Conservation (phyloP, 2,113 vertebrate genomes). For the Carassius auratus region DNA sequence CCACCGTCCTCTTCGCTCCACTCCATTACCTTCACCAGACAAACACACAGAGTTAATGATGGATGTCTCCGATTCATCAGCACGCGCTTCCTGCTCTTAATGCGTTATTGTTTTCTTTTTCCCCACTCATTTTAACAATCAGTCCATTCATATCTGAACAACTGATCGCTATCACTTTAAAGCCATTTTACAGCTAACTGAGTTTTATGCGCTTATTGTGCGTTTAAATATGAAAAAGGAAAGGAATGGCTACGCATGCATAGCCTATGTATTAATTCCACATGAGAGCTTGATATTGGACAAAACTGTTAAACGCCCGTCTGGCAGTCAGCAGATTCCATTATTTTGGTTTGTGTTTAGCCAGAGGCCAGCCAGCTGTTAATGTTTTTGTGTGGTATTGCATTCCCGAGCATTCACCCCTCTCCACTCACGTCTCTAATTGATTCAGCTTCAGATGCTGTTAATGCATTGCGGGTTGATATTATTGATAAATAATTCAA, state of each 20-base stretch:
- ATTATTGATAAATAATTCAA: slow-evolving; percentile 3
- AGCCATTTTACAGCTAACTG: slow-evolving; percentile 31
- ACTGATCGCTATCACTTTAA: neutral
- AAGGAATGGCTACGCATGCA: slow-evolving; percentile 19
- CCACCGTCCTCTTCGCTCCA: slow-evolving; percentile 57
- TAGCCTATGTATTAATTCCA: slow-evolving; percentile 39
- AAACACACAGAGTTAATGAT: slow-evolving; percentile 61
- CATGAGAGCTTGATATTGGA: slow-evolving; percentile 31
- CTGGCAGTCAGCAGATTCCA: slow-evolving; percentile 45
- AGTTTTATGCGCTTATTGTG: slow-evolving; percentile 28
- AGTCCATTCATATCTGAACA: slow-evolving; percentile 3
- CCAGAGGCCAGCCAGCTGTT: slow-evolving; percentile 63
- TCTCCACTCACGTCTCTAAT: slow-evolving; percentile 35
- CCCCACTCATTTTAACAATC: slow-evolving; percentile 1
- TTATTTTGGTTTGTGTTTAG: slow-evolving; percentile 57
- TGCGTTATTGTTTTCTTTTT: slow-evolving; percentile 43
- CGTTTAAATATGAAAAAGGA: slow-evolving; percentile 46
- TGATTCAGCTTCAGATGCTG: slow-evolving; percentile 35
- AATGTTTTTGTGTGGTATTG: slow-evolving; percentile 60
- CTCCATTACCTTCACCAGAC: slow-evolving; percentile 62
- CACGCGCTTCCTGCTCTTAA: slow-evolving; percentile 45
- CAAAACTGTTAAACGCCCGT: slow-evolving; percentile 51
- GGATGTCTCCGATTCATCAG: slow-evolving; percentile 56
- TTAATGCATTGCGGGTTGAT: neutral
- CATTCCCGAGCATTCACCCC: slow-evolving; percentile 25